phyloP scores from a whole-genome alignment of 2,113 vertebrate species.

The Caranx melampygus region DNA sequence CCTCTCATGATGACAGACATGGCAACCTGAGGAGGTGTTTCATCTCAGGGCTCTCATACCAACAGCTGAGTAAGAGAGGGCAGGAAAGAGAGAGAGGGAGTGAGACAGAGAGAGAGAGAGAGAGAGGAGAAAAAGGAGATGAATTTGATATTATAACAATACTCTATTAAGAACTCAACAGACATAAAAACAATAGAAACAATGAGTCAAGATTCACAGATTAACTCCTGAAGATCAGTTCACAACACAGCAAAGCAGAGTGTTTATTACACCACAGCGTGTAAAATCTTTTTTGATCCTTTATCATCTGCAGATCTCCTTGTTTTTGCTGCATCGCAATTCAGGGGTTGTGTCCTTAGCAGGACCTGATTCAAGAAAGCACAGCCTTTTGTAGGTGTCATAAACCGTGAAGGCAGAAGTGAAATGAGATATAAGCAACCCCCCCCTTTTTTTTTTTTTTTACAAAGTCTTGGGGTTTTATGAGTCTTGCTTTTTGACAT shows the following conservation, averaged over 20 bases:
- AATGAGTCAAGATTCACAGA: neutral
- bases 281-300: neutral
- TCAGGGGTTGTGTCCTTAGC: too few relatives aligned
- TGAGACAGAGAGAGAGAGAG: slow-evolving; percentile 7
- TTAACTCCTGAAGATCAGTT: neutral
- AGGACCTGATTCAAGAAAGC: too few relatives aligned
- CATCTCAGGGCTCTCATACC: slow-evolving; percentile 59
- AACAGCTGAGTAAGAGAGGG: slow-evolving; percentile 27
- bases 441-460: too few relatives aligned
- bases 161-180: neutral
- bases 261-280: neutral
- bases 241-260: neutral
- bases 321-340: too few relatives aligned
- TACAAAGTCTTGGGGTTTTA: too few relatives aligned
- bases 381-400: too few relatives aligned
- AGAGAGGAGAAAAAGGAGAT: neutral
- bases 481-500: too few relatives aligned
- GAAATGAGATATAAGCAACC: too few relatives aligned
- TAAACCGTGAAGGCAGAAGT: too few relatives aligned
- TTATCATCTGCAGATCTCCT: neutral
- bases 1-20: slow-evolving; percentile 77
- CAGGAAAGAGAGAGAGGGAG: neutral
- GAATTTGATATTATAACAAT: neutral
- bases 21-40: slow-evolving; percentile 55
- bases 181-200: neutral